A percentile compares a stretch with the other conserved stretches of the same genome.
phyloP scores from a whole-genome alignment of 2,888 invertebrate genomes.

The Galerucella calmariensis region DNA sequence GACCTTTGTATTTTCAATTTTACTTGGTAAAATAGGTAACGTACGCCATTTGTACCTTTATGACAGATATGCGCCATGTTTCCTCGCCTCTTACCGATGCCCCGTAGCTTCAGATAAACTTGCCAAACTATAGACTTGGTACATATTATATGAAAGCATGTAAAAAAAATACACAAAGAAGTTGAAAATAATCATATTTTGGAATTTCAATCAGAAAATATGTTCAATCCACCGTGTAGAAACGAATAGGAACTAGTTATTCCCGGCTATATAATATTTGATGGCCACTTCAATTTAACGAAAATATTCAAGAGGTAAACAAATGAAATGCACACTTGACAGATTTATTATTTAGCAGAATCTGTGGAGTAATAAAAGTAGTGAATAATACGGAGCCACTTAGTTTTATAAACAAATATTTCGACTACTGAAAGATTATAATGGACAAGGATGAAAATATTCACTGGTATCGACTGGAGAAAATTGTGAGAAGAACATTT shows the following conservation, averaged over 20 bases:
- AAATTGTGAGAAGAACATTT: background rate
- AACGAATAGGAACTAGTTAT: background rate
- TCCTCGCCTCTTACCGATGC: no score
- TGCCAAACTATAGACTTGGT: no score
- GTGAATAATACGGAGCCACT: constrained; percentile 9
- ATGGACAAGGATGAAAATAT: background rate
- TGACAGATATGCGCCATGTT: no score
- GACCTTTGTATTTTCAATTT: no score
- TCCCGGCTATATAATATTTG: background rate
- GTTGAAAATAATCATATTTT: background rate
- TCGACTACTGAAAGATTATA: constrained; percentile 18
- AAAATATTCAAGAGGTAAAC: constrained; percentile 4
- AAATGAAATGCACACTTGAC: constrained; percentile 16
- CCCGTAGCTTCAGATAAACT: no score
- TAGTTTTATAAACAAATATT: constrained; percentile 18
- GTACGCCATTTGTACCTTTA: no score
- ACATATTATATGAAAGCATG: no score
- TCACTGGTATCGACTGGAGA: background rate
- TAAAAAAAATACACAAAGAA: no score
- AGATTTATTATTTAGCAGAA: constrained; percentile 19
- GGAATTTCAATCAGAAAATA: background rate
- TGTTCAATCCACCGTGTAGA: background rate
- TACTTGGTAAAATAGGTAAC: no score
- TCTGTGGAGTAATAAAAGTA: constrained; percentile 4
- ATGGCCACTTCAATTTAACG: constrained; percentile 18